phyloP scores from a whole-genome alignment of 64 coral and sea anemone genomes.

The Porites australiensis region DNA sequence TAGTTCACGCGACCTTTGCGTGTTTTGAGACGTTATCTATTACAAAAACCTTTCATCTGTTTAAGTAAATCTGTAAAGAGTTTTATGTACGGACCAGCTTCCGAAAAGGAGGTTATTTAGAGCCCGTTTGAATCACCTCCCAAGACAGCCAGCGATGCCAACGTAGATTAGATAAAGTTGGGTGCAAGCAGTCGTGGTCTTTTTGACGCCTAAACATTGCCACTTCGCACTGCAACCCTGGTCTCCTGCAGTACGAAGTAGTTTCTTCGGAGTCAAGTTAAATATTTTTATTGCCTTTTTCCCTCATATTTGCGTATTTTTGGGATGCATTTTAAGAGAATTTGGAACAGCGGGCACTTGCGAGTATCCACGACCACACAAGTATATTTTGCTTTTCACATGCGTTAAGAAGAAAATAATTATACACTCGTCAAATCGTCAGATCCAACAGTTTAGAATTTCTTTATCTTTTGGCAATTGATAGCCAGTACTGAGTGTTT shows the following conservation, averaged over 20 bases:
- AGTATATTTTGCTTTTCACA: neutral
- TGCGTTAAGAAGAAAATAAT: neutral
- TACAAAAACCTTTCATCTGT: conserved; percentile 35
- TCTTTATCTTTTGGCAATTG: neutral
- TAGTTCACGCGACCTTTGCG: neutral
- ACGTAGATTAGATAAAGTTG: conserved; percentile 7
- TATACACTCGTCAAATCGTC: too few species aligned
- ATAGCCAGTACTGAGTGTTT: too few species aligned
- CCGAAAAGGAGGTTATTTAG: neutral
- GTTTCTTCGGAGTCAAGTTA: neutral
- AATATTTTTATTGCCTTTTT: neutral
- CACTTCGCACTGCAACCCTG: neutral
- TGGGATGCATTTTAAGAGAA: neutral
- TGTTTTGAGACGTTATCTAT: neutral
- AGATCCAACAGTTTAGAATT: too few species aligned
- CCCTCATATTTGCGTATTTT: neutral
- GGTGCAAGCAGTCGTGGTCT: neutral
- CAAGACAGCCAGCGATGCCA: conserved; percentile 1
- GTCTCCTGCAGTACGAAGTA: neutral
- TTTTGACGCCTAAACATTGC: neutral
- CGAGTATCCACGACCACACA: neutral
- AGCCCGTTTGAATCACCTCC: too few species aligned
- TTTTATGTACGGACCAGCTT: neutral
- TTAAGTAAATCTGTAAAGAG: conserved; percentile 2
- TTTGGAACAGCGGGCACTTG: neutral